Evolutionary conservation across 2,797 vertebrate species (phyloP).

Genomic region (Schizopygopsis malacanthus): DNA sequence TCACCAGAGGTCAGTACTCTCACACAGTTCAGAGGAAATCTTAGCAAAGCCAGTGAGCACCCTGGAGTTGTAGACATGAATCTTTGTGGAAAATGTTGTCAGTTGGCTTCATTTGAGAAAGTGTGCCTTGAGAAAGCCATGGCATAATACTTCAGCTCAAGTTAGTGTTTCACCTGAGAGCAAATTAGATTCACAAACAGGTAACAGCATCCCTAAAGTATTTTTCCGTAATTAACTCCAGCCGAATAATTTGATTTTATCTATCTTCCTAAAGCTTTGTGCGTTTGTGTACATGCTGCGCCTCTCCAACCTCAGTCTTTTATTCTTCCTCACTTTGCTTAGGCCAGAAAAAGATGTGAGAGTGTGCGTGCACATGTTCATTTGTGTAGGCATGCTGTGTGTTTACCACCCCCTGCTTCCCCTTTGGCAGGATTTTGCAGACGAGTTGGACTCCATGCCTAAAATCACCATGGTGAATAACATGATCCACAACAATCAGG

Average conservation of each 20-base stretch:
- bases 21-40: conserved; percentile 25
- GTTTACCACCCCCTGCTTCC: conserved; percentile 40
- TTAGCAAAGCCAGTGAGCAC: conserved; percentile 16
- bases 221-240: conserved; percentile 58
- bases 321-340: conserved; percentile 4
- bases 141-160: background rate
- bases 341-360: conserved; percentile 1
- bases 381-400: conserved; percentile 39
- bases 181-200: conserved; percentile 34
- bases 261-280: conserved; percentile 24
- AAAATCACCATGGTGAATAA: conserved; percentile 93
- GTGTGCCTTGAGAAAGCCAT: background rate
- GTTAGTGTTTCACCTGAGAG: conserved; percentile 31
- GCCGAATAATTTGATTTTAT: conserved; percentile 42
- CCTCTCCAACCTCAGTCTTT: conserved; percentile 21
- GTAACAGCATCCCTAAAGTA: conserved; percentile 31
- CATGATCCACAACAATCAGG: conserved; percentile 93
- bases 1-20: conserved; percentile 24
- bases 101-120: background rate
- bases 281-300: background rate
- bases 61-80: background rate
- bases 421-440: conserved; percentile 86
- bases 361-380: conserved; percentile 24
- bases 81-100: conserved; percentile 1
- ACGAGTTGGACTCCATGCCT: conserved; percentile 84